Conservation (phyloP, 2,113 vertebrate species). For the Mystacornis crossleyi region DNA sequence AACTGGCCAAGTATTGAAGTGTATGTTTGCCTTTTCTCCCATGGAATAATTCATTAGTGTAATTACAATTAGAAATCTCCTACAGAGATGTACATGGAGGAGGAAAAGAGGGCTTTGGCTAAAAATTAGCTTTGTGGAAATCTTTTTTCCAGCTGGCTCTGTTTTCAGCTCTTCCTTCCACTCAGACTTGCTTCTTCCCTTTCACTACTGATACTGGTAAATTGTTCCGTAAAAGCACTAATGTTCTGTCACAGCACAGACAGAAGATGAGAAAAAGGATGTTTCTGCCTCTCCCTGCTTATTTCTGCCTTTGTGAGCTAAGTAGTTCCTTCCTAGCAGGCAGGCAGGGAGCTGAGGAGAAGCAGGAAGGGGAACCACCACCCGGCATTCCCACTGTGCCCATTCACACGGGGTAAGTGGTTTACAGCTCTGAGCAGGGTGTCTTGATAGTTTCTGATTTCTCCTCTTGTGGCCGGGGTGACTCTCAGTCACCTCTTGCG, state of each 20-base stretch:
- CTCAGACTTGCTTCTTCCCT: not conserved
- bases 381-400: rapidly evolving
- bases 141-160: conserved; percentile 9
- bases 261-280: not conserved
- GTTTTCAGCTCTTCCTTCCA: not conserved
- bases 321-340: not conserved
- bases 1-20: conserved; percentile 3
- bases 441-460: not conserved
- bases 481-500: not conserved
- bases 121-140: not conserved
- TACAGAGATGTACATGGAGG: not conserved
- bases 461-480: not conserved
- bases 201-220: not conserved
- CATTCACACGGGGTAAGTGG: not conserved
- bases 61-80: conserved; percentile 18
- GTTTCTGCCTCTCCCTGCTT: not conserved
- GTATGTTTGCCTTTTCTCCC: not conserved
- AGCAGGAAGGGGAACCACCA: not conserved
- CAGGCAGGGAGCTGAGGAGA: not conserved
- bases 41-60: conserved; percentile 21
- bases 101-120: not conserved
- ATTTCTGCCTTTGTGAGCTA: not conserved
- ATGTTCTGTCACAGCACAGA: not conserved
- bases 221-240: not conserved
- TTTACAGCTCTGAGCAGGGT: not conserved